phyloP scores from a whole-genome alignment of 2,113 vertebrate genomes.

The Prietella phreatophila region DNA sequence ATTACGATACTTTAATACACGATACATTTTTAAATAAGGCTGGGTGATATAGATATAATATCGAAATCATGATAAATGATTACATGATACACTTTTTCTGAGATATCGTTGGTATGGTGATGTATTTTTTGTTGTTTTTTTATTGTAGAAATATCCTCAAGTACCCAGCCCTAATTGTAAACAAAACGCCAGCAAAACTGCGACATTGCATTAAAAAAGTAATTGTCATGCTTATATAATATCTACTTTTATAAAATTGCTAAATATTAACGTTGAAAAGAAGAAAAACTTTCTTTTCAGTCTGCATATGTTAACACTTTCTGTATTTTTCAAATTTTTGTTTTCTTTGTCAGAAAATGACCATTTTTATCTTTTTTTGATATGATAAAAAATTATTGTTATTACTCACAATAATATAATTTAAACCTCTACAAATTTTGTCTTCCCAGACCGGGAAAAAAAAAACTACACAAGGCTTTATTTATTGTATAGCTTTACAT shows the following conservation, averaged over 20 bases:
- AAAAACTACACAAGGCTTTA: background rate
- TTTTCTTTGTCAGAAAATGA: background rate
- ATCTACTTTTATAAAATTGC: too few species aligned
- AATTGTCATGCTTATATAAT: too few species aligned
- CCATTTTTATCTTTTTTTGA: background rate
- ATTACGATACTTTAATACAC: background rate
- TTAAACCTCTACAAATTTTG: background rate
- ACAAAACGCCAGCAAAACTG: background rate
- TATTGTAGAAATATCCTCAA: too few species aligned
- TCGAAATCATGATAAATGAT: too few species aligned
- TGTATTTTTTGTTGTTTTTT: too few species aligned
- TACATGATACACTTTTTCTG: too few species aligned
- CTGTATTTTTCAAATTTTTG: background rate
- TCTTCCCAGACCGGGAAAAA: background rate
- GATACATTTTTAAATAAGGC: background rate
- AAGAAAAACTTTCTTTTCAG: background rate
- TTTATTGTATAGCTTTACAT: background rate
- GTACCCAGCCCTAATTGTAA: too few species aligned
- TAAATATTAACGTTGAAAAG: background rate
- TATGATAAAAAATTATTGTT: background rate
- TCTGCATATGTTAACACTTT: background rate
- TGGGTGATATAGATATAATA: too few species aligned
- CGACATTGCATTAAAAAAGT: background rate
- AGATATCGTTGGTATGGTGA: too few species aligned
- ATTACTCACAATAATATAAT: background rate